A percentile compares a stretch with the other conserved stretches of the same genome.
Conservation (phyloP, 2,797 vertebrate genomes). For the Coracias cyanogaster region DNA sequence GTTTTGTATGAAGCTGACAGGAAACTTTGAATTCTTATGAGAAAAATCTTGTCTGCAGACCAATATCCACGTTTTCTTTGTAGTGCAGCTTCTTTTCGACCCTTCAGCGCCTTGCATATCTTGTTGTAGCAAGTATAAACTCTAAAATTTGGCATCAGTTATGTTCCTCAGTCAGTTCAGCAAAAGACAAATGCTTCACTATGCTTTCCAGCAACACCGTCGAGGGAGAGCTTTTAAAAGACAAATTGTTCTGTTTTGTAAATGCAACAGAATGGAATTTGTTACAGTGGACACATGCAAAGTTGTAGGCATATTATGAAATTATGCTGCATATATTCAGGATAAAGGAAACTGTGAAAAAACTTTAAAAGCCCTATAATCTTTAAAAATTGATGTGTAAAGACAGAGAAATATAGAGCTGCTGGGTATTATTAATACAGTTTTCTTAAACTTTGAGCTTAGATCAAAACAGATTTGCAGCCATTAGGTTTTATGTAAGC, state of each 20-base stretch:
- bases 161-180: not conserved
- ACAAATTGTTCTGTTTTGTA: not conserved
- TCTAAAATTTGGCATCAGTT: not conserved
- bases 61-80: not conserved
- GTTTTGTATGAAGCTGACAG: not conserved
- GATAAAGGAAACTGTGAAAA: not conserved
- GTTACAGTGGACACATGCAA: not conserved
- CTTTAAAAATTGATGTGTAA: not conserved
- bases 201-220: not conserved
- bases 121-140: not conserved
- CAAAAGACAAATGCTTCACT: not conserved
- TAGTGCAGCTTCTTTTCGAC: not conserved
- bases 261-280: not conserved
- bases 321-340: not conserved
- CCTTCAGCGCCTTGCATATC: not conserved
- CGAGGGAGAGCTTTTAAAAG: not conserved
- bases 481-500: not conserved
- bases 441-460: not conserved
- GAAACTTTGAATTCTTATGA: not conserved
- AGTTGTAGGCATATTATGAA: not conserved
- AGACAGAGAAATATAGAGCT: not conserved
- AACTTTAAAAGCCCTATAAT: not conserved
- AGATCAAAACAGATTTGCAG: not conserved
- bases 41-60: not conserved
- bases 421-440: not conserved